A percentile compares a stretch with the other conserved stretches of the same genome.
These are phyloP conservation scores for Bambusicola thoracicus DNA, from an alignment of 2,113 vertebrate species.

Conservation along the genomic window DNA sequence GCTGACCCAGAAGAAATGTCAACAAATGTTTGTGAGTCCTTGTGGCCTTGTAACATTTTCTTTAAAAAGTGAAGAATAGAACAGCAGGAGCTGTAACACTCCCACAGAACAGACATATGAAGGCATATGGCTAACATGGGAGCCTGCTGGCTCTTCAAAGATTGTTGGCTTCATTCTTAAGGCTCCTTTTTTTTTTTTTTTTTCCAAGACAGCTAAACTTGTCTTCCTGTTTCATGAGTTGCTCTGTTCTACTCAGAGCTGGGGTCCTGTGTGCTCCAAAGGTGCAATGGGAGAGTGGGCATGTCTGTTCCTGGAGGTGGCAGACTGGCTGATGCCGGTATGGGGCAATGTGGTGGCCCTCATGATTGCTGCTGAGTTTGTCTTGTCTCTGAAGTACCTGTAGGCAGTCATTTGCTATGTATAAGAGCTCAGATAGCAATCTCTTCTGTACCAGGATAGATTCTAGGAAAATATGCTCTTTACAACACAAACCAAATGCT, in stretches of 20 bases:
- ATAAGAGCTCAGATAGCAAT: neutral
- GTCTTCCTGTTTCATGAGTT: neutral
- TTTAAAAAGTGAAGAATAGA: slow-evolving; percentile 53
- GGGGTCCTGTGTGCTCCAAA: rapidly evolving
- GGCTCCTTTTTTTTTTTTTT: neutral
- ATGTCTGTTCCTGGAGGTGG: neutral
- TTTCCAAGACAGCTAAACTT: neutral
- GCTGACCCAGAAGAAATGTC: slow-evolving; percentile 72
- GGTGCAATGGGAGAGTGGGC: rapidly evolving
- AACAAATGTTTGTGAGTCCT: slow-evolving; percentile 71
- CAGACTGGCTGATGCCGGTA: too few relatives aligned
- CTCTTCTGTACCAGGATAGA: neutral
- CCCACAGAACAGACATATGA: slow-evolving; percentile 66
- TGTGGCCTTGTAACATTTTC: slow-evolving; percentile 60
- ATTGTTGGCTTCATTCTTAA: slow-evolving; percentile 42
- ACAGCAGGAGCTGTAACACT: slow-evolving; percentile 65
- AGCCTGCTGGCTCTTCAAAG: slow-evolving; percentile 61
- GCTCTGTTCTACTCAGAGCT: neutral
- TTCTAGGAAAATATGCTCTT: neutral
- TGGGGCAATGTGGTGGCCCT: neutral
- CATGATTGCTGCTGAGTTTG: neutral
- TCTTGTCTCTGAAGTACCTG: neutral
- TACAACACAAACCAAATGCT: neutral
- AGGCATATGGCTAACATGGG: slow-evolving; percentile 68
- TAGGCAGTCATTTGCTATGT: rapidly evolving